Evolutionary conservation across 2,113 vertebrate genomes (phyloP).

Genomic region (Sisor rabdophorus): DNA sequence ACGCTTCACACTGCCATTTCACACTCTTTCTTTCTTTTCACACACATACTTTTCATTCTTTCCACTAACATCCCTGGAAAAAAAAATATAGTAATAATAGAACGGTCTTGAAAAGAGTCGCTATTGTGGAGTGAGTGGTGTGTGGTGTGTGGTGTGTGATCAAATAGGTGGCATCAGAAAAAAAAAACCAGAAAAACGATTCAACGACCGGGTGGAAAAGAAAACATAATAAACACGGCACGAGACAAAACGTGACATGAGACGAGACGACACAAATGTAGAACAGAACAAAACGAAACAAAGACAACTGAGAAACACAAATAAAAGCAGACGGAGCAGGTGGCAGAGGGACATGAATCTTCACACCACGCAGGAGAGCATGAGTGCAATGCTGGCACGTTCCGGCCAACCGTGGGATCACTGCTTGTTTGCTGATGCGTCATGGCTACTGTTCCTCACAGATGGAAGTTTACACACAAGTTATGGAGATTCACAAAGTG

Average conservation of each 20-base stretch:
- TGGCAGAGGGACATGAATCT: conserved; percentile 32
- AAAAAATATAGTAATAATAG: conserved; percentile 36
- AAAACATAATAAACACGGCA: conserved; percentile 53
- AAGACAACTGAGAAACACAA: conserved; percentile 31
- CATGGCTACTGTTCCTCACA: conserved; percentile 12
- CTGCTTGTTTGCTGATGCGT: conserved; percentile 20
- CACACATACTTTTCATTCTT: conserved; percentile 27
- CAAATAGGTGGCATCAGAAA: conserved; percentile 40
- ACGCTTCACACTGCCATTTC: conserved; percentile 31
- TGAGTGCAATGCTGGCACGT: conserved; percentile 34
- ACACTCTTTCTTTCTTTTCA: not conserved
- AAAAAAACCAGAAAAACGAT: too few relatives aligned
- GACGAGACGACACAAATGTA: conserved; percentile 38
- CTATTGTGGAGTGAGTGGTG: conserved; percentile 21
- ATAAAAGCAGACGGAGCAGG: conserved; percentile 39
- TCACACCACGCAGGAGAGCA: conserved; percentile 50
- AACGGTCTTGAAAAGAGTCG: not conserved
- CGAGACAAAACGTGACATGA: conserved; percentile 45
- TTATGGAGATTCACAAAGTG: not conserved
- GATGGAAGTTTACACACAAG: conserved; percentile 4
- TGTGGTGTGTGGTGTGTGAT: conserved; percentile 31
- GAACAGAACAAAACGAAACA: conserved; percentile 37
- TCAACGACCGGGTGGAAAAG: conserved; percentile 40
- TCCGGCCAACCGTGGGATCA: conserved; percentile 41
- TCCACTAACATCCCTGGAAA: conserved; percentile 39